Evolutionary conservation across 2,888 invertebrate species (phyloP), one percentile per base, ranked within the genome.

Genomic region (Hirtodrosophila histrioides): DNA sequence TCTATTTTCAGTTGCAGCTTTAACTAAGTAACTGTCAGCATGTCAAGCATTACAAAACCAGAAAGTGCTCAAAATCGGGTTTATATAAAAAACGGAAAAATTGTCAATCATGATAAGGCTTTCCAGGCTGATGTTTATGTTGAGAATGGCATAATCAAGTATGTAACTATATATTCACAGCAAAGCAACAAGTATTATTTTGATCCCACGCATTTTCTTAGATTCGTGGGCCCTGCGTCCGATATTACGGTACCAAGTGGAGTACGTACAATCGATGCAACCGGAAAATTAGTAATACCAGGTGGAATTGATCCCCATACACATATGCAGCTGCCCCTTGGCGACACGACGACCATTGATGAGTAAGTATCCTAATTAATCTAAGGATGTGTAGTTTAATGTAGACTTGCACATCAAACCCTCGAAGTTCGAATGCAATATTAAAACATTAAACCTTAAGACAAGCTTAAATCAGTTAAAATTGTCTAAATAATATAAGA

Each of bases 291-390:
- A 86, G 94, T 99, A 81, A 94, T 99, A 91, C 99, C 99, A 27
- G 98, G 98, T 58, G 98, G 98, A 31, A 96, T 99, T 88, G 99
- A 99, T 92, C 97, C 99, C 3, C 98, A 99, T 92, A 99, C 99
- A 24, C 99, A 99, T 92, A 95, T 91, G 92, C 98, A 99, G 92
- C 93, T 98, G 75, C 97, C 98, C 82, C 96, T 98, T 92, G 97
- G 97, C 95, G 98, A 97, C 7, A 95, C 96, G 0, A 94, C 93
- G 84, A 93, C 97, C 2, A 95, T 96, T 6, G 99, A 99, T 92
- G 99, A 99, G 74, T 74, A 31, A 75, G 67, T 67, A 51, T 98
- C 98, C 93, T 98, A 98, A 91, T 9, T 2, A 9, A 8, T n/a
- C 7, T 3, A 31, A 3, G 7, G 7, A 31, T 9, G 31, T 8